Base-by-base conservation (phyloP, 2,888 invertebrate species). In the Empis stercorea region DNA sequence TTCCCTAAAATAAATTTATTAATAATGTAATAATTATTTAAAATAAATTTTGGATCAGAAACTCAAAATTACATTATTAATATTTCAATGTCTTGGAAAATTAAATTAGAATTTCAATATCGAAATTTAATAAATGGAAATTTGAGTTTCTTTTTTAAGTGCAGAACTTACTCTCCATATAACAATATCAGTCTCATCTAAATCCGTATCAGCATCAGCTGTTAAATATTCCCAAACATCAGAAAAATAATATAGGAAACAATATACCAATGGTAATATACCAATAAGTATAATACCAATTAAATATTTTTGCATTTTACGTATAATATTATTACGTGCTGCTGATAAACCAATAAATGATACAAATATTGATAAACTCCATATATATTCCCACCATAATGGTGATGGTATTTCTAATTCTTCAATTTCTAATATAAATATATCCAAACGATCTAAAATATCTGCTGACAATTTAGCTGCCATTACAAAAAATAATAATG, bases 381-480 rank as follows among this genome's bases (percentile, higher is more conserved):
- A 96, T 58, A 87, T 77, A 68, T 92, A 95, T 70, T 96, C 95
- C 95, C 95, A 96, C 64, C 63, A 65, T 52, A 70, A 71, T 63
- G 70, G 80, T 74, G 84, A 81, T 56, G 96, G 95, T 70, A 96
- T 82, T 71, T 87, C 84, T 55, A 94, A 72, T 68, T 93, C 92
- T 70, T 94, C 92, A 61, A 96, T 85, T 71, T 91, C 88, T 66
- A 95, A 76, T 61, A 93, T 86, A 70, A 94, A 93, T 68, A 95
- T 82, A 68, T 95, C 94, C 59, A 95, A 76, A 65, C 84, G 83
- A 71, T 95, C 93, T 58, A 94, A 78, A 61, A 95, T 84, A 67
- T 89, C 92, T 15, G 92, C 87, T 10, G 87, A 85, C 55, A 96
- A 75, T 71, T 95, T 94, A 44, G 88, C 81, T 64, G 92, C 70